phyloP scores from a whole-genome alignment of 1,140 invertebrate genomes.

The Argopecten irradians region DNA sequence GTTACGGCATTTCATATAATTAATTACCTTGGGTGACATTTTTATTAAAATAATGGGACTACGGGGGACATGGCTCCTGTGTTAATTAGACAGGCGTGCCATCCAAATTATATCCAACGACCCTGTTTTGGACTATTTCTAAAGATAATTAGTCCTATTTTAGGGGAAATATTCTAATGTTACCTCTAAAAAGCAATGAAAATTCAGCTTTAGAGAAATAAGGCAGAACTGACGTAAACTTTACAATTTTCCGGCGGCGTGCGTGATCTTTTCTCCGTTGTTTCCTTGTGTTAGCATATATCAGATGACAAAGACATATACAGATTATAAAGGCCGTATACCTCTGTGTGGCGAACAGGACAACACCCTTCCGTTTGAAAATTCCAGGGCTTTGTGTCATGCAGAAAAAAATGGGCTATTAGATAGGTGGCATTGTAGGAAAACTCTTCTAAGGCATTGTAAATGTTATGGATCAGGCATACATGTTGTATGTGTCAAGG shows the following conservation, averaged over 20 bases:
- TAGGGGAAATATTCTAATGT: no score
- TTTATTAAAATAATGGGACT: neutral
- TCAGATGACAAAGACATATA: neutral
- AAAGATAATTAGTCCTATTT: no score
- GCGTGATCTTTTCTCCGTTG: no score
- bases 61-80: neutral
- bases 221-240: no score
- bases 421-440: neutral
- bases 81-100: neutral
- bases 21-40: neutral
- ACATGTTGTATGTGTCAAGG: neutral
- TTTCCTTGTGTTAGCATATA: neutral
- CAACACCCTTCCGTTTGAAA: neutral
- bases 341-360: neutral
- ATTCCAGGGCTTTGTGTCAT: constrained; percentile 14
- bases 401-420: neutral
- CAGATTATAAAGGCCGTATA: neutral
- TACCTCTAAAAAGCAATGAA: no score
- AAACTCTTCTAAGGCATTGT: neutral
- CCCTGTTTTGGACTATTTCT: neutral
- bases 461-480: neutral
- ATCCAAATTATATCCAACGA: neutral
- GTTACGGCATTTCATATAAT: neutral
- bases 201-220: no score
- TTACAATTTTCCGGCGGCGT: no score